Base-by-base conservation (phyloP, 2,888 invertebrate genomes). In the Oscheius sp. region DNA sequence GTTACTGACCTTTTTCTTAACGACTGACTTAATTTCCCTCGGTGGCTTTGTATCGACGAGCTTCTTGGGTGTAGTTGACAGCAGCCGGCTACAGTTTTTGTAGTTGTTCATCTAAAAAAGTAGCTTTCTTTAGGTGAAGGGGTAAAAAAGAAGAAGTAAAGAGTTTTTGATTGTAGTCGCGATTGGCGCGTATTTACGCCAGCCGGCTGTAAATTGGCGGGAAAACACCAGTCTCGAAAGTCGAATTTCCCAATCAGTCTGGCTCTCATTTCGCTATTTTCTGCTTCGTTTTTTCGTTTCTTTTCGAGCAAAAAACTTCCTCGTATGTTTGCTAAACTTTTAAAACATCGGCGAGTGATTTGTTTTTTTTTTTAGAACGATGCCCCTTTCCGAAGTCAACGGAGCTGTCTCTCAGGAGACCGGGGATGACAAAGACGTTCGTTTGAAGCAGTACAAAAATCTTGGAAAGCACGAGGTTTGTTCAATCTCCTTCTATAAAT, bases 391-490 rank as follows among this genome's bases (percentile, higher is more conserved):
- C 37, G 78, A 79, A 13, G 62, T 66, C 7, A 77, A 73, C 62
- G 21, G 59, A 13, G 33, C 47, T 21, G 21, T 21, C 10, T 37
- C 47, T 48, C 51, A 63, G 21, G 62, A 51, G 75, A 55, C n/a
- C 13, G 42, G 50, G 10, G 77, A 77, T 10, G 78, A 75, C 13
- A 68, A 77, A 37, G 78, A 71, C 13, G 74, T 77, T 21, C 82
- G 86, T 37, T 74, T 81, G 55, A 84, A 82, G 35, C 84, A 85
- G 73, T 88, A 86, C 79, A 88, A 88, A 75, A 88, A 88, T 68
- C 63, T 81, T 59, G 82, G 78, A 53, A 83, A 84, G 74, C 84
- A 85, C 70, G 88, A 88, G 75, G 86, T 85, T 70, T 29, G 37
- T 48, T 29, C 21, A 2, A 2, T 5, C 5, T 58, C 11, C n/a